Percentiles rank a stretch among this genome's conserved stretches.
phyloP scores from a whole-genome alignment of 2,113 vertebrate genomes.

The Oriolus oriolus region DNA sequence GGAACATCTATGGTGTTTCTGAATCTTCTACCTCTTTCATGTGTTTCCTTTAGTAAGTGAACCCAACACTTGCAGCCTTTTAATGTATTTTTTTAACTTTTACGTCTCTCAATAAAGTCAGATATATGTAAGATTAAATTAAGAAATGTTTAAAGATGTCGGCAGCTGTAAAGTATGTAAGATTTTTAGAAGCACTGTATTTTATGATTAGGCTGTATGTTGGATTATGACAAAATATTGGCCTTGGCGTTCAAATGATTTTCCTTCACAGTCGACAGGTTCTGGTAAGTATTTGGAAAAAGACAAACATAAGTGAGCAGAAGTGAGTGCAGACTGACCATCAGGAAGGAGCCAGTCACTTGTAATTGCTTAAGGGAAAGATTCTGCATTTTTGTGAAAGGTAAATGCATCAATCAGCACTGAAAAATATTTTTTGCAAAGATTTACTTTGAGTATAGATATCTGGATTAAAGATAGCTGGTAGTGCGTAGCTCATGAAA shows the following conservation, averaged over 20 bases:
- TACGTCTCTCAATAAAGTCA: neutral
- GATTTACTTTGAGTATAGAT: neutral
- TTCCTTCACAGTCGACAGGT: neutral
- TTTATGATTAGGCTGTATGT: constrained; percentile 49
- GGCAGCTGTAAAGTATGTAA: constrained; percentile 55
- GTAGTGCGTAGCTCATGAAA: neutral
- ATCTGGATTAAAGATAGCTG: neutral
- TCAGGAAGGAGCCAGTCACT: neutral
- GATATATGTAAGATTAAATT: constrained; percentile 43
- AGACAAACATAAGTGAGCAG: neutral
- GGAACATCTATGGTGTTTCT: constrained; percentile 36
- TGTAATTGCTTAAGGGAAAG: constrained; percentile 21
- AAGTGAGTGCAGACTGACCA: neutral
- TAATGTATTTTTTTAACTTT: constrained; percentile 59
- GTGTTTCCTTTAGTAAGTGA: constrained; percentile 39
- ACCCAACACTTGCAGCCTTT: constrained; percentile 14
- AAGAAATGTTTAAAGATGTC: constrained; percentile 32
- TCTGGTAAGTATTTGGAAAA: constrained; percentile 52
- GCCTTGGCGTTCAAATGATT: neutral
- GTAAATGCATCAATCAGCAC: constrained; percentile 42
- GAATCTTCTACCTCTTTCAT: constrained; percentile 62
- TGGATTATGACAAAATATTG: constrained; percentile 15
- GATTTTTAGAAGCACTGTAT: constrained; percentile 53
- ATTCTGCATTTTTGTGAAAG: constrained; percentile 31
- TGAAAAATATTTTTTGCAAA: constrained; percentile 37